A percentile compares a stretch with the other conserved stretches of the same genome.
Evolutionary conservation across 1,140 invertebrate species (phyloP).

Genomic region (Trypoxylus dichotomus): DNA sequence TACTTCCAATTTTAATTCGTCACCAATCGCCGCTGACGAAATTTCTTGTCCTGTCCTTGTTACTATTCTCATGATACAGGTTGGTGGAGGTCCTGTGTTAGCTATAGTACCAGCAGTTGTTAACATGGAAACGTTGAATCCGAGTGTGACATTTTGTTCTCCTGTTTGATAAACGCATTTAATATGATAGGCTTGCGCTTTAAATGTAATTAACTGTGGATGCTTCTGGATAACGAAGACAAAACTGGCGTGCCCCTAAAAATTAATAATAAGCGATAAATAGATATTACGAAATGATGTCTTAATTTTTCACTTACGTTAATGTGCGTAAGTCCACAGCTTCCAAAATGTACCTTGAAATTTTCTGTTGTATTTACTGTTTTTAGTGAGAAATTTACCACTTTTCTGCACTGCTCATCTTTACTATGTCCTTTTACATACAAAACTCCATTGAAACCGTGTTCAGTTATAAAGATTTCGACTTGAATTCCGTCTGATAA

Average conservation of each 20-base stretch:
- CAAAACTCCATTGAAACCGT: constrained; percentile 86
- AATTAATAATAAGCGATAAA: constrained; percentile 29
- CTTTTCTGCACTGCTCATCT: constrained; percentile 82
- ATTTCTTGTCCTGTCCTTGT: constrained; percentile 85
- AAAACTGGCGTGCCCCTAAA: constrained; percentile 86
- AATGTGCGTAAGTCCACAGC: constrained; percentile 86
- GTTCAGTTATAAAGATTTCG: constrained; percentile 74
- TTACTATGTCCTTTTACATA: constrained; percentile 95
- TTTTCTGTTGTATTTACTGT: constrained; percentile 71
- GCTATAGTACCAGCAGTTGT: constrained; percentile 94
- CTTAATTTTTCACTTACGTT: constrained; percentile 67
- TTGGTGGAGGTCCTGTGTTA: constrained; percentile 91
- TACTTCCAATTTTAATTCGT: constrained; percentile 87
- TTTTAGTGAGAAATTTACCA: constrained; percentile 72
- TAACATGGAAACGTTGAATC: constrained; percentile 93
- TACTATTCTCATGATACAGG: constrained; percentile 89
- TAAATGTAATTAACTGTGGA: constrained; percentile 92
- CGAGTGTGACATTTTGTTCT: constrained; percentile 89
- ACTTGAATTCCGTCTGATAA: constrained; percentile 90
- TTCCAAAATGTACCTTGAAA: constrained; percentile 90
- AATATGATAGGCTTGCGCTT: constrained; percentile 92
- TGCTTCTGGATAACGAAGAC: constrained; percentile 93
- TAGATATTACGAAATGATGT: neutral
- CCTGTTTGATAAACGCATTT: constrained; percentile 93
- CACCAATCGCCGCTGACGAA: constrained; percentile 88